A percentile compares a stretch with the other conserved stretches of the same genome.
These are phyloP conservation scores for Diadumene lineata DNA, from an alignment of 92 coral and sea anemone genomes.

Conservation along the genomic window DNA sequence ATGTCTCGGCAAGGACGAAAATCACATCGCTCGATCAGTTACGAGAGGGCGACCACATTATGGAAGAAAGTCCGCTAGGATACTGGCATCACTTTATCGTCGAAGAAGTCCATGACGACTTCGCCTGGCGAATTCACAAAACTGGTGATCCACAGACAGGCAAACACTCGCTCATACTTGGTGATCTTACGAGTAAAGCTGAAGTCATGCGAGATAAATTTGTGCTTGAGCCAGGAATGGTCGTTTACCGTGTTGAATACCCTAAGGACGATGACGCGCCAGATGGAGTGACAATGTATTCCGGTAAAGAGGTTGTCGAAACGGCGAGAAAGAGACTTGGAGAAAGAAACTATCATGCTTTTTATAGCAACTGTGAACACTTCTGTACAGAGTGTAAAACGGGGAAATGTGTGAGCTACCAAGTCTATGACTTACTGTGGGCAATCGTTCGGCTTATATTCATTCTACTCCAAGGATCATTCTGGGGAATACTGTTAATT, in stretches of 20 bases:
- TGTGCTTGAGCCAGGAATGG: constrained; percentile 52
- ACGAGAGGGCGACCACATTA: constrained; percentile 77
- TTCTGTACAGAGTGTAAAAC: constrained; percentile 85
- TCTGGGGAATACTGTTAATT: constrained; percentile 60
- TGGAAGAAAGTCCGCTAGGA: constrained; percentile 86
- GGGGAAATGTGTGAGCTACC: constrained; percentile 77
- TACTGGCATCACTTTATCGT: constrained; percentile 93
- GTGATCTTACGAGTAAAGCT: constrained; percentile 71
- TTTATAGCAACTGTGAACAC: constrained; percentile 86
- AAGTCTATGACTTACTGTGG: constrained; percentile 63
- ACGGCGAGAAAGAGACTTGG: constrained; percentile 76
- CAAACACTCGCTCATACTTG: constrained; percentile 54
- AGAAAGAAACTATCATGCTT: constrained; percentile 74
- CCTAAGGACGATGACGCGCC: constrained; percentile 22
- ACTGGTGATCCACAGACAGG: constrained; percentile 81
- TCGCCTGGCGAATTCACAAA: constrained; percentile 79
- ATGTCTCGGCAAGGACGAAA: constrained; percentile 73
- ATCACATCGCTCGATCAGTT: constrained; percentile 69
- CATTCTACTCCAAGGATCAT: constrained; percentile 47
- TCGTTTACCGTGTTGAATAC: constrained; percentile 76
- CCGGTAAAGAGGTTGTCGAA: constrained; percentile 64
- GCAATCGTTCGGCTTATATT: constrained; percentile 53
- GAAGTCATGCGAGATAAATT: constrained; percentile 71
- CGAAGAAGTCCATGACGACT: constrained; percentile 73
- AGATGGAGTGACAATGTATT: constrained; percentile 28